Evolutionary conservation across 1,140 invertebrate species (phyloP).

Genomic region (Linepithema humile): DNA sequence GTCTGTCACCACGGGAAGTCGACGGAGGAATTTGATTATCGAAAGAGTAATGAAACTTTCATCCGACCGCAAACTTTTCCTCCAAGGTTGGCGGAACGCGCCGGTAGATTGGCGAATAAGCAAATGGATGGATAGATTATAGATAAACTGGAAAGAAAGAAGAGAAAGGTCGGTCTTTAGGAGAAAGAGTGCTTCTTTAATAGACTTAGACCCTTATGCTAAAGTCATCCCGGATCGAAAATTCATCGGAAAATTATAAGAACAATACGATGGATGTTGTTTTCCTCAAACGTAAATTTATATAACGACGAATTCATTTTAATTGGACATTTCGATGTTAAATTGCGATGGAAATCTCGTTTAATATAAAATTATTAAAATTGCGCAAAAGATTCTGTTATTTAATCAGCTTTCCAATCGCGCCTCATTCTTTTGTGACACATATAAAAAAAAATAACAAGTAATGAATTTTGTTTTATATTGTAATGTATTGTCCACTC

Average conservation of each 20-base stretch:
- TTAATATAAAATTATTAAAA: neutral
- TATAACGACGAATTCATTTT: neutral
- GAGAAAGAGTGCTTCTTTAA: neutral
- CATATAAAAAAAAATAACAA: neutral
- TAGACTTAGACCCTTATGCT: neutral
- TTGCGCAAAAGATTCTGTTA: neutral
- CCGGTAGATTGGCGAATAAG: conserved; percentile 21
- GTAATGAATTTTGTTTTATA: neutral
- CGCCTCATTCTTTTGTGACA: neutral
- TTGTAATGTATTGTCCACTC: neutral
- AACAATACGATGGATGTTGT: neutral
- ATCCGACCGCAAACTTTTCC: conserved; percentile 34
- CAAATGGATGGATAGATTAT: conserved; percentile 39
- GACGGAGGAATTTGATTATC: conserved; percentile 39
- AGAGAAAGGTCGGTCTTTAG: neutral
- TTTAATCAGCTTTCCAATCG: neutral
- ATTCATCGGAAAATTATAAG: neutral
- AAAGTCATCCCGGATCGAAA: neutral
- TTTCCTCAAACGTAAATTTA: neutral
- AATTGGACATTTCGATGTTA: neutral
- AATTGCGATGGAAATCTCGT: conserved; percentile 5
- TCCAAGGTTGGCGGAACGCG: neutral
- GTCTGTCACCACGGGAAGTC: neutral
- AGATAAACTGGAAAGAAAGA: conserved; percentile 5
- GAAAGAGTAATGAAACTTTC: conserved; percentile 47